phyloP scores from a whole-genome alignment of 2,797 vertebrate species.

The Epinephelus malabaricus region DNA sequence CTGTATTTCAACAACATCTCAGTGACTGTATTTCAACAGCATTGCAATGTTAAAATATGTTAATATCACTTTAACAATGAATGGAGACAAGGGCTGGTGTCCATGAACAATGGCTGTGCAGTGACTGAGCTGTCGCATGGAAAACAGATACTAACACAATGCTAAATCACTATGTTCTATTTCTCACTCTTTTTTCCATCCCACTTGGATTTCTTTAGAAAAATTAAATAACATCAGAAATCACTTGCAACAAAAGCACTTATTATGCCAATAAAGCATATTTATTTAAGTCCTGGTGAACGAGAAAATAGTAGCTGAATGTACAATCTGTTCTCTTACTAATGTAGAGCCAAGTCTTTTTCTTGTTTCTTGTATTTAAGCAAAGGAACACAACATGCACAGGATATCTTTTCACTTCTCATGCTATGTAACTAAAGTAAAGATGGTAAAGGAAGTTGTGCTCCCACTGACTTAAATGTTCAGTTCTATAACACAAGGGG shows the following conservation, averaged over 20 bases:
- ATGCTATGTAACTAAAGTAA: slow-evolving; percentile 3
- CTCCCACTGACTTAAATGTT: slow-evolving; percentile 21
- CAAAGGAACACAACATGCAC: slow-evolving; percentile 5
- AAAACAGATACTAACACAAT: neutral
- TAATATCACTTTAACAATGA: neutral
- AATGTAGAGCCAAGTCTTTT: neutral
- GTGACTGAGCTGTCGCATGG: neutral
- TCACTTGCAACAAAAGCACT: neutral
- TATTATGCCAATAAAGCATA: neutral
- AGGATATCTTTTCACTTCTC: neutral
- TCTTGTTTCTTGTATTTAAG: neutral
- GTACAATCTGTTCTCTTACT: neutral
- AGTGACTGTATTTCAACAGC: too few relatives aligned
- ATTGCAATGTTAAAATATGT: too few relatives aligned
- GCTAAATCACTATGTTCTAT: neutral
- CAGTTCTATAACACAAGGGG: slow-evolving; percentile 5
- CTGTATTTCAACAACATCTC: too few relatives aligned
- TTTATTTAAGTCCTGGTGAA: neutral
- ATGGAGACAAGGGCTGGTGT: neutral
- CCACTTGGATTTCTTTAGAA: neutral
- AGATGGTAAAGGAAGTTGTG: slow-evolving; percentile 3
- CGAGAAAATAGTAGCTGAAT: neutral
- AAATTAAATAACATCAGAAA: neutral
- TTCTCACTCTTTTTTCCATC: neutral
- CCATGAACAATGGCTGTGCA: neutral